Base-by-base conservation (phyloP, 2,113 vertebrate species). In the Thomomys bottae region DNA sequence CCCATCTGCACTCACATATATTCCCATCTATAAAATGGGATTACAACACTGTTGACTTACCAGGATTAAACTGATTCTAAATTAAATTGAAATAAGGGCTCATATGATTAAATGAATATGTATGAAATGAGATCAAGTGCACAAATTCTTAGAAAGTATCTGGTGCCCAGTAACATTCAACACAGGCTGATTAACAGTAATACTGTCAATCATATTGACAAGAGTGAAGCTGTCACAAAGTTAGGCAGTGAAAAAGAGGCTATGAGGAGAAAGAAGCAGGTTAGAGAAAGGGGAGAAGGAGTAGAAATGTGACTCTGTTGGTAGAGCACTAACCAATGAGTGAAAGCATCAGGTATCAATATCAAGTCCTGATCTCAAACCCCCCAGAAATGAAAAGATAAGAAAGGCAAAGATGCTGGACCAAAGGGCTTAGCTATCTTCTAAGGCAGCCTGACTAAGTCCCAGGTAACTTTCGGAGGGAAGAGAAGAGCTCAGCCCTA, bases 11-110 rank as follows among this genome's bases (percentile, higher is more conserved):
- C 45, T 8, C 6, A 45, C 45, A 45, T 8, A 54, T 54, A 67
- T 82, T 66, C 64, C 36, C 83, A 49, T 72, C 88, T 84, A 32
- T 40, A 42, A 82, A 87, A 87, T 57, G 57, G 80, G 81, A 32
- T 3, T 57, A 49, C 32, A 21, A 61, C 8, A 49, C 36, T 23
- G 15, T 4, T 8, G 42, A 10, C 63, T 67, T 80, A 11, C 12
- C 4, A 28, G 34, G 63, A 63, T 32, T 72, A 54, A 83, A 57
- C 64, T 18, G 57, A 45, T 45, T 42, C 36, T 32, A 38, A 57
- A 28, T 76, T 49, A 67, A 42, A 66, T 30, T n/a, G 45, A 49
- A n/a, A 79, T 40, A 71, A 61, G n/a, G 28, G 8, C 34, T 84
- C 77, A 64, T 75, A 79, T 45, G 76, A 15, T 38, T 67, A 68